Conservation (phyloP, 2,888 invertebrate species). For the Netelia fuscicornis region DNA sequence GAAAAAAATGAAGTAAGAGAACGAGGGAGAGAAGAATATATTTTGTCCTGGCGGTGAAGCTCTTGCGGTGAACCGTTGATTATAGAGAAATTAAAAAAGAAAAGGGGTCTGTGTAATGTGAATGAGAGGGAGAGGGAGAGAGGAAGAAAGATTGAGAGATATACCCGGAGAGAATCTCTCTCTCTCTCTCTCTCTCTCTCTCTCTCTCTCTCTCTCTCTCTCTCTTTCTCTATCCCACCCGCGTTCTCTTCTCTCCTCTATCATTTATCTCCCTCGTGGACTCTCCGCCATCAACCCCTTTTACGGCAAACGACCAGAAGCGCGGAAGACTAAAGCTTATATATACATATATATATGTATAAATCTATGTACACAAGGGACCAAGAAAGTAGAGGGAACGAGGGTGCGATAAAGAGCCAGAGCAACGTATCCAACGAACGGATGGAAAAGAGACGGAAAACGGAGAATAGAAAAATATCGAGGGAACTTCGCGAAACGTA, state of each 20-base stretch:
- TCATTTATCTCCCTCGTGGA: constrained; percentile 40
- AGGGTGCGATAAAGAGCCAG: background rate
- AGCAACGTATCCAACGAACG: background rate
- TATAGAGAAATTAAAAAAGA: constrained; percentile 64
- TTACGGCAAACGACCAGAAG: constrained; percentile 45
- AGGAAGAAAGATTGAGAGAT: constrained; percentile 10
- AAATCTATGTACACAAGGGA: constrained; percentile 28
- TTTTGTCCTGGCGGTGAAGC: constrained; percentile 35
- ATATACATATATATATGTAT: background rate
- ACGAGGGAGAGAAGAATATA: constrained; percentile 46
- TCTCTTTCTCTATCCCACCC: constrained; percentile 20
- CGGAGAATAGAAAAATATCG: background rate
- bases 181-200: constrained; percentile 1
- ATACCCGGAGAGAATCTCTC: background rate
- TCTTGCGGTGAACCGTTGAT: constrained; percentile 62
- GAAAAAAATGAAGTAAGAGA: constrained; percentile 51
- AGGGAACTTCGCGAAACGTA: background rate
- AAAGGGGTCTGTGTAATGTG: constrained; percentile 3
- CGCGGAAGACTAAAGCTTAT: constrained; percentile 31
- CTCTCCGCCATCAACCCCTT: constrained; percentile 43
- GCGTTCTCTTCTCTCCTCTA: background rate
- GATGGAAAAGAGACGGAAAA: too few relatives aligned
- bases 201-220: background rate
- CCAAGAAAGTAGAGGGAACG: constrained; percentile 5
- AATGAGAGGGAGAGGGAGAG: constrained; percentile 7